Percentiles rank a stretch among this genome's conserved stretches.
Conservation (phyloP, 2,797 vertebrate genomes). For the Eulemur rubriventer region DNA sequence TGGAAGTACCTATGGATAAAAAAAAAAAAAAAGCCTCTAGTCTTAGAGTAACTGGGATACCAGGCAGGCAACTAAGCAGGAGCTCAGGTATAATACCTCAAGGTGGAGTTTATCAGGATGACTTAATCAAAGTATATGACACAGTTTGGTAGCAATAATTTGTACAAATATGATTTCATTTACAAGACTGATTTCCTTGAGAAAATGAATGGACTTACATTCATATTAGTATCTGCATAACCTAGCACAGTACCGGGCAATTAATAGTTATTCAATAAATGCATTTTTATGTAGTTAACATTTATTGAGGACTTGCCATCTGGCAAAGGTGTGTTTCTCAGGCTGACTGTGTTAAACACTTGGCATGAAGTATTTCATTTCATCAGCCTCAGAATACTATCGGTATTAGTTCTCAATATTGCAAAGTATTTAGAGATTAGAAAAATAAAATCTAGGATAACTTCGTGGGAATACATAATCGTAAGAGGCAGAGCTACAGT, state of each 20-base stretch:
- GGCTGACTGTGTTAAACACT: neutral
- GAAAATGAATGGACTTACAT: neutral
- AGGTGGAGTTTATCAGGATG: neutral
- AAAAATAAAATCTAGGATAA: neutral
- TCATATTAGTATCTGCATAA: neutral
- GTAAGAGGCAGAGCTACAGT: neutral
- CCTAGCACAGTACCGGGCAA: neutral
- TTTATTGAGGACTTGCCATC: conserved; percentile 27
- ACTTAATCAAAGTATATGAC: neutral
- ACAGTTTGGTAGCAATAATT: neutral
- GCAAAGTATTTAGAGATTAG: neutral
- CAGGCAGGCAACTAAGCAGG: neutral
- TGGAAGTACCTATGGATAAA: neutral
- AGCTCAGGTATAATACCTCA: neutral
- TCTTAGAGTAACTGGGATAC: neutral
- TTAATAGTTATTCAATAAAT: conserved; percentile 48
- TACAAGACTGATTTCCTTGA: neutral
- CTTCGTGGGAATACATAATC: neutral
- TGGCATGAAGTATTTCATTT: conserved; percentile 8
- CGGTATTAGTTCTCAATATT: neutral
- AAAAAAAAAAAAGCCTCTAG: neutral
- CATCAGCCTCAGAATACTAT: neutral
- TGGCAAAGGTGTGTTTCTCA: neutral
- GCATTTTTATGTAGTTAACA: neutral
- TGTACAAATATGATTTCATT: neutral